Base-by-base conservation (phyloP, 2,888 invertebrate genomes). In the Hyposoter didymator region DNA sequence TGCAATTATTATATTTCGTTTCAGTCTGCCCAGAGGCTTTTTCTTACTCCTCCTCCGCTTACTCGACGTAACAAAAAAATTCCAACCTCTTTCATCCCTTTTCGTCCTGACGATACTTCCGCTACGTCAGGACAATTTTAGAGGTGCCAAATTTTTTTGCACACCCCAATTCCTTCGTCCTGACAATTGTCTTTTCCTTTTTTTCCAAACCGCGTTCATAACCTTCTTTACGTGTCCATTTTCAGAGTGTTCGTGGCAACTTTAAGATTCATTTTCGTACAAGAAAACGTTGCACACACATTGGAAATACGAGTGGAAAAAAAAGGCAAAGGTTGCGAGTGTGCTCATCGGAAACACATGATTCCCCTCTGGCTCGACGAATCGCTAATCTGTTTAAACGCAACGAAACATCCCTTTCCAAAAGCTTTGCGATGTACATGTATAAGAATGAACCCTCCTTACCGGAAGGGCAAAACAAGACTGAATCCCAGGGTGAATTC, bases 361-460 rank as follows among this genome's bases (percentile, higher is more conserved):
- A 93, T 91, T 91, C 90, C 90, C 90, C 90, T 90, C 87, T 87
- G 90, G 90, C 85, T 85, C 88, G 90, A 86, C 90, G 92, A 91
- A 92, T 92, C 92, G 92, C 92, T 94, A 93, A 93, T 94, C 93
- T 93, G 92, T 93, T 92, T 93, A 93, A 93, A 94, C n/a, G n/a
- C 93, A 94, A 93, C 92, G 93, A 93, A 93, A 93, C 93, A 93
- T 92, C 92, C 92, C 91, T 89, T 87, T 87, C 87, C 88, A 88
- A n/a, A n/a, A 88, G 87, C 84, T 84, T 82, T 82, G 87, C n/a
- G 28, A 64, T 76, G 64, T 10, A 39, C 52, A 19, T 39, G 67
- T 76, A 67, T 28, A 78, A 72, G 73, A 74, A 52, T 39, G 49
- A 72, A 59, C 70, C 64, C 35, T 39, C 45, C 67, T 47, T 19